Evolutionary conservation across 2,888 invertebrate species (phyloP).

Genomic region (Branchipolynoe longqiensis): DNA sequence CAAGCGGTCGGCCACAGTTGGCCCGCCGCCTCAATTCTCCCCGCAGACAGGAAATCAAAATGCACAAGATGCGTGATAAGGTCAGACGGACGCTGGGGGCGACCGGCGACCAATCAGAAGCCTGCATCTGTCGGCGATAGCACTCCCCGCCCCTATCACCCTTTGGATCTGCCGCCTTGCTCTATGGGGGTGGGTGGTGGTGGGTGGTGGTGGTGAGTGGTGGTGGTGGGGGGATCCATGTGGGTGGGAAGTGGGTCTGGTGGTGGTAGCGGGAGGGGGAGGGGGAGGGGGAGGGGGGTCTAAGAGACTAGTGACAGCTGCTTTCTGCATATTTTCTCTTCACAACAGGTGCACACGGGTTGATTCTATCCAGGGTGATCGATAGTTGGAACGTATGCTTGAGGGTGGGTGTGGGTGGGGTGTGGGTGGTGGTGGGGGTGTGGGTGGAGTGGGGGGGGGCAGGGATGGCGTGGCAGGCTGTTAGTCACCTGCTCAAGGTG

Average conservation of each 20-base stretch:
- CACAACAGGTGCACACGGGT: constrained; percentile 38
- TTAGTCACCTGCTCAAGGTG: constrained; percentile 40
- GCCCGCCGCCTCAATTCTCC: too few relatives aligned
- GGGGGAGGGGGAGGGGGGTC: not conserved
- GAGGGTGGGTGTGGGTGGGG: not conserved
- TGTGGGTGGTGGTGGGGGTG: not conserved
- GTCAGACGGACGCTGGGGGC: not conserved
- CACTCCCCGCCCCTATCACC: too few relatives aligned
- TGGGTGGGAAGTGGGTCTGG: too few relatives aligned
- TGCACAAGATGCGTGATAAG: not conserved
- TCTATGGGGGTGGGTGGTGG: too few relatives aligned
- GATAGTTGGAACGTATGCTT: too few relatives aligned
- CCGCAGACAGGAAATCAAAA: constrained; percentile 19
- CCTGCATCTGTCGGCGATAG: not conserved
- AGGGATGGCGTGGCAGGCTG: not conserved
- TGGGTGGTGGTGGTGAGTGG: too few relatives aligned
- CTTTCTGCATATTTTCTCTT: constrained; percentile 40
- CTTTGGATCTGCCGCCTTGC: too few relatives aligned
- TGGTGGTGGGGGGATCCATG: not conserved
- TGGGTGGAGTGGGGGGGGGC: not conserved
- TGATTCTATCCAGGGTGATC: constrained; percentile 26
- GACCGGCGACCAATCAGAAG: not conserved
- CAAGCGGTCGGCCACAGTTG: too few relatives aligned
- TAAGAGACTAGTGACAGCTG: constrained; percentile 43
- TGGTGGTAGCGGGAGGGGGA: too few relatives aligned